A percentile compares a stretch with the other conserved stretches of the same genome.
Conservation (phyloP, 2,113 vertebrate genomes). For the Rhagologus leucostigma region DNA sequence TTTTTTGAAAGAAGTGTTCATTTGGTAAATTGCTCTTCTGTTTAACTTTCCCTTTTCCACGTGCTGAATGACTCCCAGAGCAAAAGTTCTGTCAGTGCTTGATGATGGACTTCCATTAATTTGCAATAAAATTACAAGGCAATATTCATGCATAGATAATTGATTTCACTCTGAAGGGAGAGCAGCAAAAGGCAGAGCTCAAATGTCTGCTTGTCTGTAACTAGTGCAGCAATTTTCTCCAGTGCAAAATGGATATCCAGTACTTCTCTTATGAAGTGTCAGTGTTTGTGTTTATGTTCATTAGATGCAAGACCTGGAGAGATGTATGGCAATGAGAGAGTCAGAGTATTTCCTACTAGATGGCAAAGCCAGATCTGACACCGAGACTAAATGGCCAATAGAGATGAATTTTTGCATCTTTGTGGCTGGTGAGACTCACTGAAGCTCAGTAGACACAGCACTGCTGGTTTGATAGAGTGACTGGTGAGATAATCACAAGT, state of each 20-base stretch:
- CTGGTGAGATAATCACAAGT: not conserved
- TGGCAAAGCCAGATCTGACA: not conserved
- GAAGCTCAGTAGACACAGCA: not conserved
- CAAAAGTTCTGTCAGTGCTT: not conserved
- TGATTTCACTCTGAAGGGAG: not conserved
- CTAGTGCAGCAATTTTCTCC: not conserved
- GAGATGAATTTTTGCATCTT: not conserved
- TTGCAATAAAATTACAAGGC: not conserved
- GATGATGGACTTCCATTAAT: not conserved
- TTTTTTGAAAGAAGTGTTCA: conserved; percentile 20
- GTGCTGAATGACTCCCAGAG: not conserved
- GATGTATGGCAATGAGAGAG: not conserved
- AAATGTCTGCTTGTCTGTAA: not conserved
- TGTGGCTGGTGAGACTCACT: not conserved
- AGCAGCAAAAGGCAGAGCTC: not conserved
- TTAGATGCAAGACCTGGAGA: not conserved
- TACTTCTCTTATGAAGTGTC: not conserved
- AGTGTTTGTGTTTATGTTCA: not conserved
- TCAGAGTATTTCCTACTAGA: not conserved
- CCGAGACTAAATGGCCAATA: not conserved
- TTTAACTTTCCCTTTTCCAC: not conserved
- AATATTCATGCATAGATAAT: not conserved
- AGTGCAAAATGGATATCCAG: not conserved
- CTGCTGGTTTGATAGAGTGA: not conserved
- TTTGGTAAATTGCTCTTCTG: conserved; percentile 6